Conservation (phyloP, 2,113 vertebrate genomes). For the Ochotona curzoniae region DNA sequence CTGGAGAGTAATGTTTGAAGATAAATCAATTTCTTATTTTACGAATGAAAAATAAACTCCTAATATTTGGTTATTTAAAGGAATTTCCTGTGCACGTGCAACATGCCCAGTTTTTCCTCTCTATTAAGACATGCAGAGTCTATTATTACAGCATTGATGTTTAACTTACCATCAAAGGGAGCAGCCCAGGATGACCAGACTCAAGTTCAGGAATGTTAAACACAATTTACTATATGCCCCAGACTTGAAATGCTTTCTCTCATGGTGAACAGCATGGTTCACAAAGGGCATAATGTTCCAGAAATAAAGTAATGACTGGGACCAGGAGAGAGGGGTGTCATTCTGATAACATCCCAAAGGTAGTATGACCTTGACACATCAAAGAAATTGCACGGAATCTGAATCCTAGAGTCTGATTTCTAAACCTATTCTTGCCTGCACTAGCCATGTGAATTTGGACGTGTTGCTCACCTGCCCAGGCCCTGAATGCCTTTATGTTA, state of each 20-base stretch:
- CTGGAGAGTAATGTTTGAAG: conserved; percentile 54
- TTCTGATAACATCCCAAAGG: background rate
- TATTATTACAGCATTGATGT: conserved; percentile 72
- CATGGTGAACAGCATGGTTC: background rate
- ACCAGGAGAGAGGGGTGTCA: too few species aligned
- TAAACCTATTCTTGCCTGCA: background rate
- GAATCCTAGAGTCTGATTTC: background rate
- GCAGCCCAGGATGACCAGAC: conserved; percentile 52
- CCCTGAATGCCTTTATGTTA: background rate
- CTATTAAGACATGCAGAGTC: conserved; percentile 63
- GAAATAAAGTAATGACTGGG: background rate
- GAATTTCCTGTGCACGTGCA: conserved; percentile 77
- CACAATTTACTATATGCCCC: conserved; percentile 45
- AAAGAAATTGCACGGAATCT: background rate
- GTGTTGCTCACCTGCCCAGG: conserved; percentile 20
- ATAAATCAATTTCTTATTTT: conserved; percentile 76
- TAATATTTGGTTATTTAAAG: conserved; percentile 75
- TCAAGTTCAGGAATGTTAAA: conserved; percentile 78
- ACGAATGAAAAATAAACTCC: conserved; percentile 78
- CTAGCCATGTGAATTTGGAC: background rate
- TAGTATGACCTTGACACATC: background rate
- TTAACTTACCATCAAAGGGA: conserved; percentile 78
- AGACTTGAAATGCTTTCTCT: conserved; percentile 39
- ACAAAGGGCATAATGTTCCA: conserved; percentile 16
- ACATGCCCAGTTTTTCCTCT: conserved; percentile 71